Evolutionary conservation across 2,888 invertebrate genomes (phyloP).

Genomic region (Brachylomia viminalis): DNA sequence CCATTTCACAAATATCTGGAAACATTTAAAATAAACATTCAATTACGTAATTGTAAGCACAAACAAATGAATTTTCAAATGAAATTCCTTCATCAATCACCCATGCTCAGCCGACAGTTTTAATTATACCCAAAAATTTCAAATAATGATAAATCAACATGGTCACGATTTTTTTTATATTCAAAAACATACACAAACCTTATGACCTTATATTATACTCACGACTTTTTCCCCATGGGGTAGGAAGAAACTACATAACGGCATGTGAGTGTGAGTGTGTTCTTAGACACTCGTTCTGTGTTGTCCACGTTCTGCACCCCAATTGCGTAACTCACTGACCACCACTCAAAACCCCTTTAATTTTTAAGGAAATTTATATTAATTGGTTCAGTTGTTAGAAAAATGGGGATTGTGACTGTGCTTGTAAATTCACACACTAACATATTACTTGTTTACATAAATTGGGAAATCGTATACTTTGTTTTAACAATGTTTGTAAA

Average conservation of each 20-base stretch:
- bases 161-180: conserved; percentile 26
- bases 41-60: conserved; percentile 21
- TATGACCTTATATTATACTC: no score
- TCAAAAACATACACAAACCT: no score
- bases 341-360: neutral
- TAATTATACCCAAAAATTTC: conserved; percentile 37
- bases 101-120: conserved; percentile 21
- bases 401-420: no score
- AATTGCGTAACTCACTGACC: neutral
- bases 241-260: neutral
- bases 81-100: conserved; percentile 35
- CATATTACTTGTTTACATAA: no score
- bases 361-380: neutral
- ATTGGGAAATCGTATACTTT: no score
- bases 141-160: conserved; percentile 31
- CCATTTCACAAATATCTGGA: neutral
- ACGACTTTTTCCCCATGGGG: neutral
- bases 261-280: neutral
- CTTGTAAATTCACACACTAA: no score
- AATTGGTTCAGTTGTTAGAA: neutral
- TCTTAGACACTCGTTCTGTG: neutral
- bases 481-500: no score
- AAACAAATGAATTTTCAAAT: conserved; percentile 8
- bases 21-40: conserved; percentile 17
- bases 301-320: neutral